Conservation (phyloP, 2,113 vertebrate species). For the Argyrosomus japonicus region DNA sequence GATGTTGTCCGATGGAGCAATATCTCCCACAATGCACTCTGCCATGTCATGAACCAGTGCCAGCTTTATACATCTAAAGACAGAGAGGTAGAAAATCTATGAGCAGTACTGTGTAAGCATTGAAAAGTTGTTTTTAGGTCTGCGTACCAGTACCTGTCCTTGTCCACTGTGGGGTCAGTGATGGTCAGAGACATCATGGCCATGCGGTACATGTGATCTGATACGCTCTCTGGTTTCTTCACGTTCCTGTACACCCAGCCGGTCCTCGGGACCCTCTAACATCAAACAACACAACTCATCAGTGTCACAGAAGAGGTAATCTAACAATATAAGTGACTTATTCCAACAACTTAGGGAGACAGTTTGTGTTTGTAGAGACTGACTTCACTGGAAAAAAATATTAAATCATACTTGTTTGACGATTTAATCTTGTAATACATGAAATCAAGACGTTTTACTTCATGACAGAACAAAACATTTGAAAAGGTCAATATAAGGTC, state of each 20-base stretch:
- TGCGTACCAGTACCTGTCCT: slow-evolving; percentile 86
- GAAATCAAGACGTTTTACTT: not conserved
- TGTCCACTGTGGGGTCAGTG: slow-evolving; percentile 89
- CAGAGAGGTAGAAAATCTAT: not conserved
- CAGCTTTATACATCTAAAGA: slow-evolving; percentile 91
- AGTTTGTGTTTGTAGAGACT: not conserved
- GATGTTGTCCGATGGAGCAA: slow-evolving; percentile 95
- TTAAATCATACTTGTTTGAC: not conserved
- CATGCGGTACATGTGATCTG: slow-evolving; percentile 99
- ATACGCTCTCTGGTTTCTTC: slow-evolving; percentile 92
- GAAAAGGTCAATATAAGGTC: not conserved
- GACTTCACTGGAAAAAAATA: not conserved
- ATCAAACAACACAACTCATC: not conserved
- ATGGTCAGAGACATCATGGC: slow-evolving; percentile 94
- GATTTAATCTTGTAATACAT: not conserved
- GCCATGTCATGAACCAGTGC: slow-evolving; percentile 98
- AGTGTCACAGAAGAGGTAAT: not conserved
- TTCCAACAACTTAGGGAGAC: too few relatives aligned
- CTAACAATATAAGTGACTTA: not conserved
- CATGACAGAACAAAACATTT: not conserved
- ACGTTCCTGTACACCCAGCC: slow-evolving; percentile 96
- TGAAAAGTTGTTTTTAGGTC: not conserved
- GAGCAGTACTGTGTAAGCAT: not conserved
- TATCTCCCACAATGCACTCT: slow-evolving; percentile 98
- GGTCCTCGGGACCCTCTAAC: slow-evolving; percentile 91